phyloP scores from a whole-genome alignment of 2,888 invertebrate species.

The Mystacides longicornis region DNA sequence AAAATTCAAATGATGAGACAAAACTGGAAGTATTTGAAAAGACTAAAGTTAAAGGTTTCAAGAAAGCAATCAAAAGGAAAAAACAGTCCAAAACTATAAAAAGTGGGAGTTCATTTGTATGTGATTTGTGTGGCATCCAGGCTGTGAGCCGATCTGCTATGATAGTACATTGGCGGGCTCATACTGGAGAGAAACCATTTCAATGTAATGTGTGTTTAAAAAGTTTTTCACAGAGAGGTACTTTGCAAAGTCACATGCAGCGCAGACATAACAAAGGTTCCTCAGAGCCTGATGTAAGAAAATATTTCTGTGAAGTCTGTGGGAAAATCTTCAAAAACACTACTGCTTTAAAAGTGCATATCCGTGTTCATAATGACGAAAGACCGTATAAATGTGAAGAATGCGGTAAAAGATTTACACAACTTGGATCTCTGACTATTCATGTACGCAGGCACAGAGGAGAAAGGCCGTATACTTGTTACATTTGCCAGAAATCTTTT shows the following conservation, averaged over 20 bases:
- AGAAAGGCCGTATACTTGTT: slow-evolving; percentile 39
- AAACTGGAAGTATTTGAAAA: not conserved
- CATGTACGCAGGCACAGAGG: slow-evolving; percentile 39
- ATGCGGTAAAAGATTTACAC: slow-evolving; percentile 33
- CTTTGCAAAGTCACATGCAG: slow-evolving; percentile 4
- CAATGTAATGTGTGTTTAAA: slow-evolving; percentile 31
- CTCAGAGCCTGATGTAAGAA: slow-evolving; percentile 42
- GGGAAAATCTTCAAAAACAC: slow-evolving; percentile 35
- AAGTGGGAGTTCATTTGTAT: not conserved
- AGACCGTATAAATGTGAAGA: slow-evolving; percentile 31
- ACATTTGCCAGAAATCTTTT: slow-evolving; percentile 40
- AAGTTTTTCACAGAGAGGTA: slow-evolving; percentile 9
- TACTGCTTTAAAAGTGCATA: slow-evolving; percentile 35
- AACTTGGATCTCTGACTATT: slow-evolving; percentile 36
- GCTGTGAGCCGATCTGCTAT: slow-evolving; percentile 6
- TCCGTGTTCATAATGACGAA: slow-evolving; percentile 36
- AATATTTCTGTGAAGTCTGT: slow-evolving; percentile 35
- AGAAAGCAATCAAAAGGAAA: too few species aligned
- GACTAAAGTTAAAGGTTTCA: not conserved
- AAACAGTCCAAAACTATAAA: not conserved
- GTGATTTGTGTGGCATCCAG: slow-evolving; percentile 9
- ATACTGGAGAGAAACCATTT: slow-evolving; percentile 42
- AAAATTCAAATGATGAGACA: not conserved
- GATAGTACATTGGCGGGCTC: slow-evolving; percentile 31
- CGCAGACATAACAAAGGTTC: slow-evolving; percentile 31